phyloP scores from a whole-genome alignment of 1,140 invertebrate genomes.

The Platorchestia sp. region DNA sequence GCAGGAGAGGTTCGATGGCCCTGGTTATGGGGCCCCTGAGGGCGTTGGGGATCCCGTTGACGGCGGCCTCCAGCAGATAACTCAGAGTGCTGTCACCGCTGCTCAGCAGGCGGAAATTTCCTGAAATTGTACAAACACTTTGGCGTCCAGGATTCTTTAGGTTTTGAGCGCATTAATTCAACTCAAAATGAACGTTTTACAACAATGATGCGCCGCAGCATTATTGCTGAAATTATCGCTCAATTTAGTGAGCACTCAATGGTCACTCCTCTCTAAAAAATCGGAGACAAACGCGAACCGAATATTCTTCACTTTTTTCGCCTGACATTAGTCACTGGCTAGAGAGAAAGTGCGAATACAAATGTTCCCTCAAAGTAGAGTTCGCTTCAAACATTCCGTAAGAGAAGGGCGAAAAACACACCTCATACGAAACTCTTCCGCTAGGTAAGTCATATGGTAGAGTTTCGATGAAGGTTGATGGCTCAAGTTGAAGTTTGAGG shows the following conservation, averaged over 20 bases:
- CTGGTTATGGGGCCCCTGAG: neutral
- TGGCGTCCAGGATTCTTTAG: neutral
- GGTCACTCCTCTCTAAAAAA: neutral
- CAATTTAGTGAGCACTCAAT: neutral
- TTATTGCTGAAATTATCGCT: neutral
- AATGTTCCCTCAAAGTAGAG: neutral
- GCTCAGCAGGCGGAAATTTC: constrained; percentile 26
- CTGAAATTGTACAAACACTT: neutral
- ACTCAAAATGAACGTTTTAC: neutral
- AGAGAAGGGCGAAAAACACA: neutral
- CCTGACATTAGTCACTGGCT: neutral
- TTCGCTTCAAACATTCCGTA: neutral
- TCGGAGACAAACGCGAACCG: no score
- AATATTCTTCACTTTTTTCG: neutral
- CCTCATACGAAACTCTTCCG: neutral
- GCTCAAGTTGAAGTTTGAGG: neutral
- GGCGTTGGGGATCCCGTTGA: constrained; percentile 16
- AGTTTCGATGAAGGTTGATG: neutral
- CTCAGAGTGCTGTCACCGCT: neutral
- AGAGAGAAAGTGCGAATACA: neutral
- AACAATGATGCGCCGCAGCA: neutral
- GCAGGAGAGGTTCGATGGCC: neutral
- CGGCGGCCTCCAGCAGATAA: constrained; percentile 14
- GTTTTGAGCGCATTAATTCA: neutral
- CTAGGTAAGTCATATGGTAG: neutral